Evolutionary conservation across 2,888 invertebrate genomes (phyloP), one percentile per base, ranked within the genome.

Genomic region (Nomada ferruginata): DNA sequence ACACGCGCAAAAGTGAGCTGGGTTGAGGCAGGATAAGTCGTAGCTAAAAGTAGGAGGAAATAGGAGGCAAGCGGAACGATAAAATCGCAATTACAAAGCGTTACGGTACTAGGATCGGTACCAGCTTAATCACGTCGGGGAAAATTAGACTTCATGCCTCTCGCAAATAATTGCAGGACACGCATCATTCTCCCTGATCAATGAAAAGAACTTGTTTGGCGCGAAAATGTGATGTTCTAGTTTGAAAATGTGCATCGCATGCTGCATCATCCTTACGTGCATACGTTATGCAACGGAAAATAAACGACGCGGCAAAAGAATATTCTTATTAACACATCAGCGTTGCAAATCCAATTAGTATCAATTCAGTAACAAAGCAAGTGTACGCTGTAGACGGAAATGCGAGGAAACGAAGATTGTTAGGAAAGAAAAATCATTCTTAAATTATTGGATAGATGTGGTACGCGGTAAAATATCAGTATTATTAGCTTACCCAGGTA

Each of bases 401-500:
- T 60, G 47, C 20, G 66, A 64, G 13, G 3, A 52, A 53, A 52
- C 7, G n/a, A 68, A n/a, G 11, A 57, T 68, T 18, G 4, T 55
- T 44, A 42, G 42, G 53, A 55, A 55, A 9, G 10, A 20, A 23
- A 11, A 20, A 23, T 10, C 2, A 26, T 26, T 23, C 20, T 26
- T 26, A 57, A 57, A 23, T 57, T 20, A 4, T 57, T 10, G 5
- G 26, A 2, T 23, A 11, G 57, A 13, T 57, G 26, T 57, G 13
- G 36, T 36, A 36, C 36, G 36, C 7, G 4, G 26, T 59, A 18
- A 7, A 70, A 50, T 15, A 70, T 42, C 42, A 13, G 18, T 65
- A 26, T 23, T 47, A 20, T 20, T 29, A 18, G 29, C 77, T 89
- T 93, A 96, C 96, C 96, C 96, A 9, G 96, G 96, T 88, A 96